Conservation (phyloP, 2,888 invertebrate species). For the Magallana nippona region DNA sequence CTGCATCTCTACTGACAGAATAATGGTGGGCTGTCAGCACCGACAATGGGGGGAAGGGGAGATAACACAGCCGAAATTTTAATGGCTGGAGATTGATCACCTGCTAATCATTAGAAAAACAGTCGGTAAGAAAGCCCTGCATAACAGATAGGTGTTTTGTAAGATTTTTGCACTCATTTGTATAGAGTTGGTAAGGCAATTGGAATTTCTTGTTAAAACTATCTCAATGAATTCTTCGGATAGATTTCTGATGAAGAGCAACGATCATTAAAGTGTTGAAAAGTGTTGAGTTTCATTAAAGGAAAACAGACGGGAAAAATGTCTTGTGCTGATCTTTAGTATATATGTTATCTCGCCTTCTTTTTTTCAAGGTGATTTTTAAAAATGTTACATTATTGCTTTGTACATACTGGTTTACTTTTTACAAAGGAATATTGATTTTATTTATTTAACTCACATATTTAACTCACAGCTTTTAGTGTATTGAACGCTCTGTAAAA, state of each 20-base stretch:
- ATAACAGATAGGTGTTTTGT: not conserved
- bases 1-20: not conserved
- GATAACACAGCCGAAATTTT: conserved; percentile 13
- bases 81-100: conserved; percentile 10
- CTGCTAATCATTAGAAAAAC: conserved; percentile 23
- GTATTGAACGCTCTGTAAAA: too few species aligned
- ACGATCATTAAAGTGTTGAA: too few species aligned
- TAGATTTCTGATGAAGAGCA: not conserved
- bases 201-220: not conserved
- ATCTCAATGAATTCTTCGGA: not conserved
- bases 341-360: too few species aligned
- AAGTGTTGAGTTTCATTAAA: too few species aligned
- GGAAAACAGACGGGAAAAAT: too few species aligned
- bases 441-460: too few species aligned
- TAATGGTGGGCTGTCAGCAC: conserved; percentile 24
- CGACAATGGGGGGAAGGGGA: not conserved
- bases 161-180: not conserved
- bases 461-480: too few species aligned
- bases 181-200: not conserved
- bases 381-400: too few species aligned
- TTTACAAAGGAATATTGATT: too few species aligned
- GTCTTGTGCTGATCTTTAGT: too few species aligned
- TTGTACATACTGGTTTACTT: too few species aligned
- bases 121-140: not conserved
- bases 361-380: too few species aligned